These are phyloP conservation scores for Anisognathus igniventris DNA, from an alignment of 2,797 vertebrate genomes.

Conservation along the genomic window DNA sequence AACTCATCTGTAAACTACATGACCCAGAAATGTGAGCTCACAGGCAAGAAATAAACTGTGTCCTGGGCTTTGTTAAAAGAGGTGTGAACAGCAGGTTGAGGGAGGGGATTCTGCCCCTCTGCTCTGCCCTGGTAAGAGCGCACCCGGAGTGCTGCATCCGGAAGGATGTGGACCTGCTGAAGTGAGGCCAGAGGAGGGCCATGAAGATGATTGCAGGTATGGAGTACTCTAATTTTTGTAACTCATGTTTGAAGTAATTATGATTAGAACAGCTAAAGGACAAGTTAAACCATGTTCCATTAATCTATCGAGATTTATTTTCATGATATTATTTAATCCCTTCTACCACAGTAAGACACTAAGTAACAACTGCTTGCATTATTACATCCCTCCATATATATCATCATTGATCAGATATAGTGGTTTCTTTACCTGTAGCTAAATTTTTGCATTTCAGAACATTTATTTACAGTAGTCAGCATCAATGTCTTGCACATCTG, in stretches of 20 bases:
- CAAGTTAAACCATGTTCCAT: not conserved
- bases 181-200: not conserved
- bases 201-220: not conserved
- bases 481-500: not conserved
- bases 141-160: not conserved
- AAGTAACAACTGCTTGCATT: not conserved
- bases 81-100: not conserved
- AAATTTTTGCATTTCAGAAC: not conserved
- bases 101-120: not conserved
- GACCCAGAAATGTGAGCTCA: not conserved
- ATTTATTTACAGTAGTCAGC: not conserved
- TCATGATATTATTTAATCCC: not conserved
- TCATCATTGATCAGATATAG: not conserved
- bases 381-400: not conserved
- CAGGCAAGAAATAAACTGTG: fast-evolving
- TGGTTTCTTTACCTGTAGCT: not conserved
- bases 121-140: not conserved
- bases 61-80: not conserved
- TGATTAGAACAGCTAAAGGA: not conserved
- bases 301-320: not conserved
- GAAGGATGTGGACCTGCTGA: not conserved
- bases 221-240: not conserved
- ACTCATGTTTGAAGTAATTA: not conserved
- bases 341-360: not conserved
- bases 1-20: not conserved